Evolutionary conservation across 2,113 vertebrate species (phyloP), one percentile per base, ranked within the genome.

Genomic region (Hyperoodon ampullatus): DNA sequence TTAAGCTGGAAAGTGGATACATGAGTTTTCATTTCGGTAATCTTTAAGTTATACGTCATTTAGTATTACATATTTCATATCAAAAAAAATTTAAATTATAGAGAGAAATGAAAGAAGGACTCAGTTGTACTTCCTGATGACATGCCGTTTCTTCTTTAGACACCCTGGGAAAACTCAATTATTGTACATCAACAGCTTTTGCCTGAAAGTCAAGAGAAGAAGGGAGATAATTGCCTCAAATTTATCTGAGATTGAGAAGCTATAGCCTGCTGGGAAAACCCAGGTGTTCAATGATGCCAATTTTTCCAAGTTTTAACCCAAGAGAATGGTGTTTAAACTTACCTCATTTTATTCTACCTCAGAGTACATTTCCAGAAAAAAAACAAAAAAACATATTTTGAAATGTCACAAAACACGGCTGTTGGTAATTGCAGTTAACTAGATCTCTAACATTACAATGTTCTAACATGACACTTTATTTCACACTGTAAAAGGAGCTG

Each of bases 121-220:
- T 80, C 65, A 65, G 55, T 74, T 96, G 18, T 4, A 91, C 8
- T 90, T 81, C 61, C 84, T 65, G 28, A 89, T 86, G 30, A 39
- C 42, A 78, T 66, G 39, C 3, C 50, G 30, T 88, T 78, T 94
- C 84, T 94, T 96, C 81, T 88, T 90, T 42, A 92, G 66, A 91
- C 42, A 93, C 75, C 42, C 55, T 26, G 72, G 42, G 86, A 94
- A 97, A 97, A 97, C 55, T 90, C 96, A 92, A 58, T 97, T 94
- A 97, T 70, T 88, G 12, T 44, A 71, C 35, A 88, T 89, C 86
- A 88, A 92, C 89, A 95, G 86, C 85, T 95, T 97, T 86, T 78
- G 65, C 72, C 91, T 86, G 28, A 93, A 95, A 93, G 68, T 50
- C 86, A 92, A 95, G 42, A 89, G 14, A 5, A 88, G 68, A 66